phyloP scores from a whole-genome alignment of 2,797 vertebrate genomes.

The Clarias laeviceps region DNA sequence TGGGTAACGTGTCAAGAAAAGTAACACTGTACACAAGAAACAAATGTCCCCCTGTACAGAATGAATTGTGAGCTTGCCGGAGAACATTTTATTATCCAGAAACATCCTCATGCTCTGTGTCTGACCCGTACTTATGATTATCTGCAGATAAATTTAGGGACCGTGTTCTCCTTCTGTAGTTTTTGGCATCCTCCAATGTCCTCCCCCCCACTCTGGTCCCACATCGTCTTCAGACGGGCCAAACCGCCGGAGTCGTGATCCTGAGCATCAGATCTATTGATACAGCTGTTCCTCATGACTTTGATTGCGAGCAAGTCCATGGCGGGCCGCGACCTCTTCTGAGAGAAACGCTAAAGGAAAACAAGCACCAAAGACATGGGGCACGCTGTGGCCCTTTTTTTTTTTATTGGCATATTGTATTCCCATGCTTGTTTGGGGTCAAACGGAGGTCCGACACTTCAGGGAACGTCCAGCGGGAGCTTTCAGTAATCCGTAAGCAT shows the following conservation, averaged over 20 bases:
- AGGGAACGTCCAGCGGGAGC: conserved; percentile 31
- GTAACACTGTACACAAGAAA: background rate
- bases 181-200: background rate
- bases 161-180: conserved; percentile 5
- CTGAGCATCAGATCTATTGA: conserved; percentile 40
- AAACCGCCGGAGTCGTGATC: conserved; percentile 12
- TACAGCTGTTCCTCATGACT: conserved; percentile 50
- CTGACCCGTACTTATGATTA: background rate
- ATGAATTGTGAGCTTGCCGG: background rate
- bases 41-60: background rate
- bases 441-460: conserved; percentile 32
- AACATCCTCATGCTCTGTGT: background rate
- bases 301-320: background rate
- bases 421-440: conserved; percentile 26
- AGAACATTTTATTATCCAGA: background rate
- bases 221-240: background rate
- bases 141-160: conserved; percentile 21
- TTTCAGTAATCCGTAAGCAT: conserved; percentile 39
- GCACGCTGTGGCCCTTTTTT: conserved; percentile 30
- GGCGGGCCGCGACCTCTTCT: conserved; percentile 1
- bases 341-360: conserved; percentile 43
- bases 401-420: conserved; percentile 36
- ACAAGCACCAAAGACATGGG: conserved; percentile 34
- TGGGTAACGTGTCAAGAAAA: background rate
- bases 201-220: background rate